These are phyloP conservation scores for Antrozous pallidus DNA, from an alignment of 2,797 vertebrate genomes.

Conservation along the genomic window DNA sequence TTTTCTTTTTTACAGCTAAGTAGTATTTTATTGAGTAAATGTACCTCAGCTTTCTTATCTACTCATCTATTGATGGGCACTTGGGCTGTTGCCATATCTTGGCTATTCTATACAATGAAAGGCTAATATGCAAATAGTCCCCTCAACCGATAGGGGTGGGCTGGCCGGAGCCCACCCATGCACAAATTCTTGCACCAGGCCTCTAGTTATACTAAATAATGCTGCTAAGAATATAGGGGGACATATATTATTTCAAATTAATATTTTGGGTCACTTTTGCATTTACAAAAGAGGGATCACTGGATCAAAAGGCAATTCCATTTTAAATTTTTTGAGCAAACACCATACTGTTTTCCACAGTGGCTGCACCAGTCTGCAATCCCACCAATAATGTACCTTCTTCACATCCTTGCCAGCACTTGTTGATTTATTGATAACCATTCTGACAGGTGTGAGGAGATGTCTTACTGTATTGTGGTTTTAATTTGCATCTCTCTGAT, in stretches of 20 bases:
- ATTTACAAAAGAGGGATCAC: background rate
- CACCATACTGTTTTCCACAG: background rate
- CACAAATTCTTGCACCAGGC: too few species aligned
- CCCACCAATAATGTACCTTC: background rate
- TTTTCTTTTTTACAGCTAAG: background rate
- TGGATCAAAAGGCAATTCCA: background rate
- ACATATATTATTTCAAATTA: background rate
- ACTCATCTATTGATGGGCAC: background rate
- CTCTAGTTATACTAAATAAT: background rate
- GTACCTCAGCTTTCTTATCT: background rate
- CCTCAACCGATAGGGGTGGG: too few species aligned
- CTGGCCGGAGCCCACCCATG: too few species aligned
- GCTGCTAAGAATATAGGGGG: background rate
- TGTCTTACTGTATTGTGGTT: background rate
- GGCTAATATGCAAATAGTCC: too few species aligned
- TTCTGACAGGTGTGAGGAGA: background rate
- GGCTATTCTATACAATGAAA: background rate
- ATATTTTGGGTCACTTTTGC: background rate
- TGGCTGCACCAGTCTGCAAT: background rate
- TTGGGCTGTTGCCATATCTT: background rate
- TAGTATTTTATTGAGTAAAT: background rate
- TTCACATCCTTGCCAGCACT: background rate
- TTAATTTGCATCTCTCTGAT: background rate
- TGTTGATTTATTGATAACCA: background rate
- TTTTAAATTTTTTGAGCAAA: background rate